Conservation (phyloP, 2,113 vertebrate species). For the Gracilinanus agilis region DNA sequence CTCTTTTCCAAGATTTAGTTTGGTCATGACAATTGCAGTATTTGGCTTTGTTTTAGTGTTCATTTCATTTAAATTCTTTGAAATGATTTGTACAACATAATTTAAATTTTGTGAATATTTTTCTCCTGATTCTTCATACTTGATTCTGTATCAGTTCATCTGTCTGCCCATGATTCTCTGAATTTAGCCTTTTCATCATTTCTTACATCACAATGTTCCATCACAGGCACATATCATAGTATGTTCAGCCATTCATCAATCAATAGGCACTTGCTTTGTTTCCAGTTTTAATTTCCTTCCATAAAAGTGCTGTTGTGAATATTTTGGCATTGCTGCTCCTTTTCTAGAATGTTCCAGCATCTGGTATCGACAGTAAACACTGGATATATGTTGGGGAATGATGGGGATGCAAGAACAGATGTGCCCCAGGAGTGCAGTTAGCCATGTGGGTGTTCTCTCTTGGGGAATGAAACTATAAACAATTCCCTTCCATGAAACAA, state of each 20-base stretch:
- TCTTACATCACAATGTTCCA: background rate
- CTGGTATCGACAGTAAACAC: background rate
- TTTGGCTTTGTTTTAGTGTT: background rate
- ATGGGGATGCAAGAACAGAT: conserved; percentile 28
- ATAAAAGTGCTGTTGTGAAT: background rate
- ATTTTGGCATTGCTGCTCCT: background rate
- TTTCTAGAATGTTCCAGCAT: background rate
- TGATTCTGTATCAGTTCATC: background rate
- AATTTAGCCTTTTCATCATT: background rate
- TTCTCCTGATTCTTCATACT: background rate
- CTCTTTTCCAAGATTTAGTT: background rate
- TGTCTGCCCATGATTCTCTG: background rate
- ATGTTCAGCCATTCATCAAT: background rate
- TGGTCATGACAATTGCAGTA: background rate
- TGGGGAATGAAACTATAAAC: conserved; percentile 48
- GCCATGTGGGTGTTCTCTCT: background rate
- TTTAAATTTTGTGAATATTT: background rate
- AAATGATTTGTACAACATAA: background rate
- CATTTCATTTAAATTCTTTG: background rate
- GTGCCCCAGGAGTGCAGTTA: conserved; percentile 13
- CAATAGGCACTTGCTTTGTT: background rate
- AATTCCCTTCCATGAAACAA: conserved; percentile 56
- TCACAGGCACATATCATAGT: background rate
- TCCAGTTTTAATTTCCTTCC: background rate
- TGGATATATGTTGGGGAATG: background rate